These are phyloP conservation scores for Oryzias sinensis DNA, from an alignment of 2,797 vertebrate species.

Conservation along the genomic window DNA sequence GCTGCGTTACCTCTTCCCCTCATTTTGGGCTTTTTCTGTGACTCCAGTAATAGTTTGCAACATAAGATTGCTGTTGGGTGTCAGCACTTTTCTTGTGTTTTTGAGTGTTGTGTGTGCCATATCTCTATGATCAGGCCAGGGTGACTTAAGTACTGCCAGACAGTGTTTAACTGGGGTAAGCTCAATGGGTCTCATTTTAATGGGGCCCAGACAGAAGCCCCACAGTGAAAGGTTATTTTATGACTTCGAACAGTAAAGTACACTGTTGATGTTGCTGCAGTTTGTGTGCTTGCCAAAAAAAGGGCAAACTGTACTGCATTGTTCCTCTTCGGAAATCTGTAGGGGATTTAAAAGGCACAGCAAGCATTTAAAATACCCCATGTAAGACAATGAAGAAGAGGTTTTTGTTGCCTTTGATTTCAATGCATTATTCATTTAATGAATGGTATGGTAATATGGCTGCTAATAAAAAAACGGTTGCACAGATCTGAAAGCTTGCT, in stretches of 20 bases:
- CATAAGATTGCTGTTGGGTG: slow-evolving; percentile 64
- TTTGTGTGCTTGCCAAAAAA: slow-evolving; percentile 33
- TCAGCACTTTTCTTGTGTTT: slow-evolving; percentile 69
- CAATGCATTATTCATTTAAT: slow-evolving; percentile 44
- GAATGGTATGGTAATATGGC: slow-evolving; percentile 47
- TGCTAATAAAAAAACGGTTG: slow-evolving; percentile 47
- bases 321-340: slow-evolving; percentile 31
- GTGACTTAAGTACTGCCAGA: slow-evolving; percentile 70
- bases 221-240: slow-evolving; percentile 67
- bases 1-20: slow-evolving; percentile 59
- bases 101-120: slow-evolving; percentile 57
- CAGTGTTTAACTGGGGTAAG: slow-evolving; percentile 76
- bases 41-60: slow-evolving; percentile 64
- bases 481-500: slow-evolving; percentile 50
- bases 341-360: slow-evolving; percentile 27
- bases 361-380: slow-evolving; percentile 26
- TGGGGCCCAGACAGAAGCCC: slow-evolving; percentile 73
- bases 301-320: slow-evolving; percentile 27
- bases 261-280: slow-evolving; percentile 45
- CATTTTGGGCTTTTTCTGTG: slow-evolving; percentile 47
- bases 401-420: slow-evolving; percentile 42
- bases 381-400: slow-evolving; percentile 17
- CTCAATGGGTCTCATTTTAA: slow-evolving; percentile 79
- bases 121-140: slow-evolving; percentile 72
- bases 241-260: slow-evolving; percentile 61